Evolutionary conservation across 2,888 invertebrate species (phyloP).

Genomic region (Sabatieria punctata): DNA sequence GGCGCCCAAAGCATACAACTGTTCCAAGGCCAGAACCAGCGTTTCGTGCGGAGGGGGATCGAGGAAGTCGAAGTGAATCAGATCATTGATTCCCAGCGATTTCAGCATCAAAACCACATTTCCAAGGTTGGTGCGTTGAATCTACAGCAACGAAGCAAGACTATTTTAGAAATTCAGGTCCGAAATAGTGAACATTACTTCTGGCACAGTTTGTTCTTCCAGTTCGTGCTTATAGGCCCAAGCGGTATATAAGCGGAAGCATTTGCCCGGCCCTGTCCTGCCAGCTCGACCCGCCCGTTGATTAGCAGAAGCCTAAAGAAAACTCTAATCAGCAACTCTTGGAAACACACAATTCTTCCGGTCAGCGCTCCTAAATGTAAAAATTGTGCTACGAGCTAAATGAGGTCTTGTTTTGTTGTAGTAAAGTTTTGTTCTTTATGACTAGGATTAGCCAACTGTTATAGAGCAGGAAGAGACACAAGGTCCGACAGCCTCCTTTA

Average conservation of each 20-base stretch:
- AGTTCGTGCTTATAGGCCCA: slow-evolving; percentile 97
- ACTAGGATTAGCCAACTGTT: too few relatives aligned
- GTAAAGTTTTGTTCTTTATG: too few relatives aligned
- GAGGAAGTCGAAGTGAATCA: slow-evolving; percentile 92
- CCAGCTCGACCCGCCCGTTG: slow-evolving; percentile 91
- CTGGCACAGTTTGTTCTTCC: slow-evolving; percentile 92
- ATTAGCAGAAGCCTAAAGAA: slow-evolving; percentile 57
- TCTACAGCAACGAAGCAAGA: slow-evolving; percentile 33
- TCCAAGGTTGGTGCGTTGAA: slow-evolving; percentile 87
- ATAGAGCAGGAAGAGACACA: too few relatives aligned
- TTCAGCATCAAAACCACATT: slow-evolving; percentile 93
- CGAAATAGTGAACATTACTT: slow-evolving; percentile 34
- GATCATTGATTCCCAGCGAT: slow-evolving; percentile 87
- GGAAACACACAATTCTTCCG: background rate
- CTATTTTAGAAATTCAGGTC: background rate
- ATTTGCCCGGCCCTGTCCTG: slow-evolving; percentile 87
- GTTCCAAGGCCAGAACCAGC: slow-evolving; percentile 74
- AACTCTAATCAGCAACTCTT: background rate
- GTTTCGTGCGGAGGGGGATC: slow-evolving; percentile 94
- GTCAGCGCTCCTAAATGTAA: background rate
- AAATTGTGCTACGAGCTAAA: too few relatives aligned
- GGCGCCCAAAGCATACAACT: slow-evolving; percentile 88
- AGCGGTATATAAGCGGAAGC: slow-evolving; percentile 89
- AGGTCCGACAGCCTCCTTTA: too few relatives aligned
- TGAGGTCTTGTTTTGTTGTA: too few relatives aligned